Percentiles rank a stretch among this genome's conserved stretches.
phyloP scores from a whole-genome alignment of 2,797 vertebrate species.

The Gymnopithys bicolor region DNA sequence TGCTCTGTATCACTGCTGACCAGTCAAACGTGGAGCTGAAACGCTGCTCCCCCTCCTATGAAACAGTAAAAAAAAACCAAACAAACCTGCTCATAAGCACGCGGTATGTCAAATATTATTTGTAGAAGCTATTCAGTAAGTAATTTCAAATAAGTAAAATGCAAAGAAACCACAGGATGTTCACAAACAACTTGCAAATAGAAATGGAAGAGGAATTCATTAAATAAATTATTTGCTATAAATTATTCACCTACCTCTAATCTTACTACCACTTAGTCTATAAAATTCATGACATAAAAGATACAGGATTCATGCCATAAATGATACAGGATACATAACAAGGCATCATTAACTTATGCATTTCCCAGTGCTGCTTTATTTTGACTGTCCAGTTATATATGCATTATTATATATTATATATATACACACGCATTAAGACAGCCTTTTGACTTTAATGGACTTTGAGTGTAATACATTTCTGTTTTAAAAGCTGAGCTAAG shows the following conservation, averaged over 20 bases:
- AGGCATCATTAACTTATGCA: slow-evolving; percentile 46
- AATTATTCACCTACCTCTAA: slow-evolving; percentile 69
- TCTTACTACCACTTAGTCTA: slow-evolving; percentile 62
- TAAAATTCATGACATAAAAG: slow-evolving; percentile 66
- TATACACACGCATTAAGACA: neutral
- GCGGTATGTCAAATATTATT: slow-evolving; percentile 20
- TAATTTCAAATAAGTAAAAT: slow-evolving; percentile 65
- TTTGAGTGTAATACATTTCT: neutral
- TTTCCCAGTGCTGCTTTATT: slow-evolving; percentile 39
- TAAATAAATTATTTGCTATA: slow-evolving; percentile 70
- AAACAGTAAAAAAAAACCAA: neutral
- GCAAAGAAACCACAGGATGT: slow-evolving; percentile 46
- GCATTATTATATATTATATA: neutral
- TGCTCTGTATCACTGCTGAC: neutral
- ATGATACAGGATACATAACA: slow-evolving; percentile 58
- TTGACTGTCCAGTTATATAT: slow-evolving; percentile 13
- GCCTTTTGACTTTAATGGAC: slow-evolving; percentile 37
- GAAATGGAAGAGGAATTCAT: slow-evolving; percentile 69
- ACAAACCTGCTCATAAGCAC: neutral
- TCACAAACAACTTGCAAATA: slow-evolving; percentile 63
- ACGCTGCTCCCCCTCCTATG: neutral
- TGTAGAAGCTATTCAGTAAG: slow-evolving; percentile 51
- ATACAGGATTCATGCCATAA: slow-evolving; percentile 57
- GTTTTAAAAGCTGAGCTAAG: slow-evolving; percentile 22
- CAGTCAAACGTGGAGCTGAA: neutral